Evolutionary conservation across 2,113 vertebrate genomes (phyloP).

Genomic region (Onychostoma macrolepis): DNA sequence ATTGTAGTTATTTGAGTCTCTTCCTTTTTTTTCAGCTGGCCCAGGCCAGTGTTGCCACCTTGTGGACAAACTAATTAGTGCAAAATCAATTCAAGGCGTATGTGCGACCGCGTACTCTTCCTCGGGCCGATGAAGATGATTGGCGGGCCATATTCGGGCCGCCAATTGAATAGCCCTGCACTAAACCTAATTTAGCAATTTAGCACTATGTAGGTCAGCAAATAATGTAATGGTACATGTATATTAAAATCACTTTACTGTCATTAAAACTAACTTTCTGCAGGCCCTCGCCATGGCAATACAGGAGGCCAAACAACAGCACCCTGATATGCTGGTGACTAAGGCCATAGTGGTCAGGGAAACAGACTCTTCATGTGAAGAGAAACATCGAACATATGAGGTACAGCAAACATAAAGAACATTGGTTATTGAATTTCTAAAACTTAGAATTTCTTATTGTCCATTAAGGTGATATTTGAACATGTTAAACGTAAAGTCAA

Average conservation of each 20-base stretch:
- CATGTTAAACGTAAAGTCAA: background rate
- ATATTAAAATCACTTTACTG: background rate
- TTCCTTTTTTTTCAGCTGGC: no score
- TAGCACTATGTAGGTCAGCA: background rate
- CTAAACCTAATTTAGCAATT: background rate
- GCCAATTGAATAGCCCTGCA: background rate
- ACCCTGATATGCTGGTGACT: conserved; percentile 98
- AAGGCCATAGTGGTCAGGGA: conserved; percentile 99
- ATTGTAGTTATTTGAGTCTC: no score
- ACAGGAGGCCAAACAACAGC: conserved; percentile 97
- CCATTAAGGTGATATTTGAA: background rate
- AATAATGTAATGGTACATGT: background rate
- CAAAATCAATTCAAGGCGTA: no score
- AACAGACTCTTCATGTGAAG: conserved; percentile 92
- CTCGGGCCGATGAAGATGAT: no score
- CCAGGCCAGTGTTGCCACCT: no score
- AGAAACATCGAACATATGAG: conserved; percentile 86
- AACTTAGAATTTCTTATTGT: background rate
- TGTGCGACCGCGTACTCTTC: no score
- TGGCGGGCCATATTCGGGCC: no score
- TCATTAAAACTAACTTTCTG: background rate
- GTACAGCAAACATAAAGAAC: conserved; percentile 63
- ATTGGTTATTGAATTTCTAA: background rate
- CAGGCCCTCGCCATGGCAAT: conserved; percentile 97
- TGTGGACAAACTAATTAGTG: no score